Conservation (phyloP, 2,888 invertebrate genomes). For the Lasiommata megera region DNA sequence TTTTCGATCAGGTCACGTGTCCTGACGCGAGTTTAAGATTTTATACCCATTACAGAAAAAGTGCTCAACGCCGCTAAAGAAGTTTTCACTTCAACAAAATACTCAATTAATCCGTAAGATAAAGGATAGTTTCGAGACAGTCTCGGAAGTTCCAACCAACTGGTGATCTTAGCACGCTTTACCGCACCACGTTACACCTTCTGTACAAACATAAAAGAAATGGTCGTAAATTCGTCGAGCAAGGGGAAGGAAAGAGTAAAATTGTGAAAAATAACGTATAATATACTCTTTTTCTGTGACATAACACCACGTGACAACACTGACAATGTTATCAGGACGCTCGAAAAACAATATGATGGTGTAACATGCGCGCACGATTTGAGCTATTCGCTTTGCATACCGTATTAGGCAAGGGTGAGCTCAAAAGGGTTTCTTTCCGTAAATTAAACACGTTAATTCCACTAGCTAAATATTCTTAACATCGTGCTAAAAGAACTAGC, state of each 20-base stretch:
- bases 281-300: constrained; percentile 44
- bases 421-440: too few species aligned
- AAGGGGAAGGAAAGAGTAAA: constrained; percentile 6
- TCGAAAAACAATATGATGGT: constrained; percentile 40
- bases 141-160: neutral
- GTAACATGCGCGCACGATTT: constrained; percentile 50
- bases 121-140: neutral
- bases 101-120: too few species aligned
- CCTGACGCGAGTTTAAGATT: too few species aligned
- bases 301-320: constrained; percentile 56
- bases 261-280: constrained; percentile 11
- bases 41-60: too few species aligned
- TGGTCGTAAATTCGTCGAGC: constrained; percentile 15
- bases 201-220: constrained; percentile 3
- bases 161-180: neutral
- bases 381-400: constrained; percentile 50
- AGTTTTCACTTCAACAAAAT: too few species aligned
- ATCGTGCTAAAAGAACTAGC: too few species aligned
- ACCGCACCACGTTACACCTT: constrained; percentile 2
- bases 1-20: too few species aligned
- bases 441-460: too few species aligned
- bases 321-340: constrained; percentile 41
- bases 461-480: too few species aligned
- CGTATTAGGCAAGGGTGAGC: neutral
- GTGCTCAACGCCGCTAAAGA: too few species aligned